Conservation (phyloP, 2,797 vertebrate genomes). For the Peromyscus melanophrys region DNA sequence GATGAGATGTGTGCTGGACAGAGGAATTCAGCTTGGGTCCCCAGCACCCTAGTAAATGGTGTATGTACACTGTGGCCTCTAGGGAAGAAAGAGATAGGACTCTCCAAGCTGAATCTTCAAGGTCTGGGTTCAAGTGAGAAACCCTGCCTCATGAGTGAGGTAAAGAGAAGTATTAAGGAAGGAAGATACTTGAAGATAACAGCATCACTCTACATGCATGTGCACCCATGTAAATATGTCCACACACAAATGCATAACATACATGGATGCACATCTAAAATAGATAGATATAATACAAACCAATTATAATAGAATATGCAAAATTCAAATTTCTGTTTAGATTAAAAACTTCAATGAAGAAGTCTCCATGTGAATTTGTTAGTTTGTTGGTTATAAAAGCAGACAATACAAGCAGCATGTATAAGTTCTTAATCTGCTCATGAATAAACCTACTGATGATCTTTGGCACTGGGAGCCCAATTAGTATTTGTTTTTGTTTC, state of each 20-base stretch:
- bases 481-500: constrained; percentile 49
- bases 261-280: background rate
- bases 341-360: background rate
- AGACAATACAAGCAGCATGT: background rate
- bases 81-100: no score
- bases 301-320: background rate
- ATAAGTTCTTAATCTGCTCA: background rate
- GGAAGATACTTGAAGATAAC: background rate
- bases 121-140: background rate
- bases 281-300: background rate
- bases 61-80: background rate
- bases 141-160: background rate
- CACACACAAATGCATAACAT: background rate
- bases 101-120: background rate
- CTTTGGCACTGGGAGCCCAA: background rate
- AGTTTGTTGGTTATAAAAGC: background rate
- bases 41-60: background rate
- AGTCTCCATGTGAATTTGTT: background rate
- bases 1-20: no score
- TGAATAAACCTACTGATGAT: constrained; percentile 51
- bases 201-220: background rate
- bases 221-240: no score
- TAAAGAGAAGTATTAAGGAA: no score
- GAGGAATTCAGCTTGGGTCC: no score
- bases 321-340: background rate